Evolutionary conservation across 2,888 invertebrate species (phyloP), one percentile per base, ranked within the genome.

Genomic region (Lapara coniferarum): DNA sequence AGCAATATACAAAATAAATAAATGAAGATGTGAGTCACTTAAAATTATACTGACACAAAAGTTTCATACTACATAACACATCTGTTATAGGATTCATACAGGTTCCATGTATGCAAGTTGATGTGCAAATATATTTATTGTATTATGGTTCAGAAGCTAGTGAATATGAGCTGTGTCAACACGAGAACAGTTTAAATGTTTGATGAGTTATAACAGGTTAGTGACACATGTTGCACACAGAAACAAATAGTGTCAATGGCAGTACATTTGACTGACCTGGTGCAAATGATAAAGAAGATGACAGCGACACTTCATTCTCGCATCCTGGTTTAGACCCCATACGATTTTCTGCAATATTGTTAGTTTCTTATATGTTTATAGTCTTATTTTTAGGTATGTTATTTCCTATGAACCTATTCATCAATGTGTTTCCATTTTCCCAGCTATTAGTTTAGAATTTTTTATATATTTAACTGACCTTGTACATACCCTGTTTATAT

Each of bases 201-300:
- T 83, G 81, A 84, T 82, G 80, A 73, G 59, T 79, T 76, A 78
- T 78, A 80, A 84, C 83, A 83, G 87, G 93, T 93, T 93, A 93
- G 93, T 93, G 90, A 93, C 93, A 91, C 87, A 89, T 88, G 85
- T 89, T 85, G 88, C 91, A 92, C 92, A 93, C 89, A 89, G 81
- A 90, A 88, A 90, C 89, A 85, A 84, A 82, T 75, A 86, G 86
- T 90, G 89, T 91, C 91, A 88, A 89, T 84, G 77, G 89, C 86
- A 85, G 88, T 90, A 93, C 92, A 93, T 89, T 84, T 76, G 92
- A 93, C 94, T 94, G 90, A 94, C 94, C 94, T 94, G 93, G 92
- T 81, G 91, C 88, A 90, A 92, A 93, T 79, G 94, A 90, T 85
- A 94, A 92, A 87, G 93, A 86, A 85, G 93, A 87, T 87, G 94